These are phyloP conservation scores for Peromyscus maniculatus DNA, from an alignment of 2,113 vertebrate species.

Conservation along the genomic window DNA sequence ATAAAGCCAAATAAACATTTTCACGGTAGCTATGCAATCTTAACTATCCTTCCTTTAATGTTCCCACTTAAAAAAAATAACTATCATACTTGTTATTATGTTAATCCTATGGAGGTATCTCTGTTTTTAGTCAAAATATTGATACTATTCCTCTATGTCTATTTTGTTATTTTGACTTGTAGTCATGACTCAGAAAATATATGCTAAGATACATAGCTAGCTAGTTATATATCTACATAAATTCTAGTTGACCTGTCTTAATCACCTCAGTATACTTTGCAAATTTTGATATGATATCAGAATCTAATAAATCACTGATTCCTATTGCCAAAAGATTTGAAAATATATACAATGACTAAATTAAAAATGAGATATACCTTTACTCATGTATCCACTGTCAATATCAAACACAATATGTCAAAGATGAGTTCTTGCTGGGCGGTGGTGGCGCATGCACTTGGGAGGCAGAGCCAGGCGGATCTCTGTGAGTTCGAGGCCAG, in stretches of 20 bases:
- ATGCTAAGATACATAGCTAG: neutral
- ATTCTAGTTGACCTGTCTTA: neutral
- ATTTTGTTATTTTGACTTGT: neutral
- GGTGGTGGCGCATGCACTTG: too few relatives aligned
- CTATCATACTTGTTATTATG: neutral
- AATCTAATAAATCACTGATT: neutral
- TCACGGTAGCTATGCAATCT: neutral
- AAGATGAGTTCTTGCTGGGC: neutral
- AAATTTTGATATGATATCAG: neutral
- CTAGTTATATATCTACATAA: neutral
- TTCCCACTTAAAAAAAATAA: neutral
- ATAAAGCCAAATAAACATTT: conserved; percentile 63
- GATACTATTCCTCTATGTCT: neutral
- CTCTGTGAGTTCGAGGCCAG: too few relatives aligned
- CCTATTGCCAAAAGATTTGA: neutral
- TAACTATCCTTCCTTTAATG: neutral
- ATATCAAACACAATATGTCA: neutral
- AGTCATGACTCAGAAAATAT: neutral
- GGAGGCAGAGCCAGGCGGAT: too few relatives aligned
- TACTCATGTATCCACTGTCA: neutral
- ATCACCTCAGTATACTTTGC: neutral
- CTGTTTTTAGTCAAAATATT: neutral
- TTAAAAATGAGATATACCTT: neutral
- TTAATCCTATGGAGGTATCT: neutral
- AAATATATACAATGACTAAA: neutral